Evolutionary conservation across 2,113 vertebrate species (phyloP).

Genomic region (Ceuthmochares aereus): DNA sequence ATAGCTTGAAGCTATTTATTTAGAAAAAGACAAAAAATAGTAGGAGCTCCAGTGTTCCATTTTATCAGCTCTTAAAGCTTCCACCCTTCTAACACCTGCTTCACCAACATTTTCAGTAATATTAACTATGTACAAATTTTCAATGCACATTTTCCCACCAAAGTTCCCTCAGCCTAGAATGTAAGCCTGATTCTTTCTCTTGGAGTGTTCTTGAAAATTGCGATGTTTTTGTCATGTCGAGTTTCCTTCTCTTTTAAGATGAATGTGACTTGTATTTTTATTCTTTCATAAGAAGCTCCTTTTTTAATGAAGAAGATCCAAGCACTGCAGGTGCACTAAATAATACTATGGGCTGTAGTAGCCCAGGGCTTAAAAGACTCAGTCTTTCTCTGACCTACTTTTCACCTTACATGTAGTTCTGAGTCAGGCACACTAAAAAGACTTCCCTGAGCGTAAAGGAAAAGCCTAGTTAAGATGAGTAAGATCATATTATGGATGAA

Average conservation of each 20-base stretch:
- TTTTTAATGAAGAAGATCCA: background rate
- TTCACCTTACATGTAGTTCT: background rate
- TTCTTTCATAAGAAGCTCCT: background rate
- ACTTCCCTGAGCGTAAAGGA: background rate
- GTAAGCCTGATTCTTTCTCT: background rate
- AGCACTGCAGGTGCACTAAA: background rate
- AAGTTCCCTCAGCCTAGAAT: background rate
- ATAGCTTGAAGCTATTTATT: background rate
- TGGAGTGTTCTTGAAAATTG: background rate
- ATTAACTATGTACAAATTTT: background rate
- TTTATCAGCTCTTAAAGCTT: background rate
- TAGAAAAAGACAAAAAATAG: accelerated
- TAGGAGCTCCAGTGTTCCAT: accelerated
- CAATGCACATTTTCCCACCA: background rate
- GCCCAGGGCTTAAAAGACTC: background rate
- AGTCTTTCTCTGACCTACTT: constrained; percentile 16
- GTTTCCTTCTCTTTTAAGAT: background rate
- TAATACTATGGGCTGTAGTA: background rate
- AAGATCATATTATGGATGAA: background rate
- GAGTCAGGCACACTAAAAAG: background rate
- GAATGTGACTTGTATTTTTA: background rate
- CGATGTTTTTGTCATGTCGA: background rate
- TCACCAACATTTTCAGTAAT: background rate
- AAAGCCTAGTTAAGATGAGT: background rate
- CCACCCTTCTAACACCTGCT: background rate